Base-by-base conservation (phyloP, 2,113 vertebrate species). In the Lucifuga dentata region DNA sequence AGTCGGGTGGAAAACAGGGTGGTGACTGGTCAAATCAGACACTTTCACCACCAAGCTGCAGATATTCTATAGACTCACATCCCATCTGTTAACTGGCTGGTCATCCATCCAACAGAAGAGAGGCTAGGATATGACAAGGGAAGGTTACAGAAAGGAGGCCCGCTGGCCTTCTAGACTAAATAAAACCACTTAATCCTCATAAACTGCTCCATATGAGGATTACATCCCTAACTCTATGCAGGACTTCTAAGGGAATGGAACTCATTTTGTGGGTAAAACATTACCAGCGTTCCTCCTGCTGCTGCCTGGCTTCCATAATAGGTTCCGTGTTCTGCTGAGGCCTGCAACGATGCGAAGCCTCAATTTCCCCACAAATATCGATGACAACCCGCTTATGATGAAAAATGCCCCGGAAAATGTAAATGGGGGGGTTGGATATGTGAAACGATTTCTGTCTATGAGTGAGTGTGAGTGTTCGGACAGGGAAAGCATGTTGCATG, bases 161-260 rank as follows among this genome's bases (percentile, higher is more conserved):
- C 40, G 55, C 68, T 69, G 73, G 76, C 61, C 75, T 55, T 73
- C 51, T 61, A 90, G 89, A 89, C 90, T 89, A 88, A 93, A 92
- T 89, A 90, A 89, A 91, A 91, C 68, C 85, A 82, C 85, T 74
- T 93, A 90, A 92, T 92, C 91, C 91, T 87, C 66, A 86, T 91
- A 91, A 93, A 91, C 86, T 83, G 63, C 81, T 90, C 90, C 91
- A 92, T 89, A 89, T 90, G 90, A 93, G 86, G 60, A 82, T 86
- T 81, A 86, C 72, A 85, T 88, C 85, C 78, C 68, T 73, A 61
- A 78, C 75, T 81, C 81, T 43, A 66, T 52, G 16, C 63, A 72
- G 73, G 38, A 79, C 68, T 79, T 73, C 67, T 58, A 70, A 52
- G 43, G 65, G 78, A 88, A 88, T 90, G 90, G 88, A 89, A 92